A percentile compares a stretch with the other conserved stretches of the same genome.
Conservation (phyloP, 2,888 invertebrate species). For the Eupithecia tripunctaria region DNA sequence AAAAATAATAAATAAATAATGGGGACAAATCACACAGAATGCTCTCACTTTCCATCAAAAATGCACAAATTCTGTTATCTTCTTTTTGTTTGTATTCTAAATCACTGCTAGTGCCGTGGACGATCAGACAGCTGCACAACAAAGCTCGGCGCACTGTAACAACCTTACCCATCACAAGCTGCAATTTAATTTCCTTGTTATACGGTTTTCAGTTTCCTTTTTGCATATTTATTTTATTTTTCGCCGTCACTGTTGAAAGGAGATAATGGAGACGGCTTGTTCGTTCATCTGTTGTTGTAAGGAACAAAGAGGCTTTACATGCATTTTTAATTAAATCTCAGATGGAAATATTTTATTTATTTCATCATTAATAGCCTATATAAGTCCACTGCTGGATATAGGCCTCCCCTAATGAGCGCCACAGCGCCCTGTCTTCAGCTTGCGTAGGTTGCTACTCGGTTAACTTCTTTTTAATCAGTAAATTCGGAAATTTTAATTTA, state of each 20-base stretch:
- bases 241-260: background rate
- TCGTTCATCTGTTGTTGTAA: background rate
- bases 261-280: too few species aligned
- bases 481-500: too few species aligned
- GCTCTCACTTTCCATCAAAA: background rate
- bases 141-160: background rate
- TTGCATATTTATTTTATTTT: background rate
- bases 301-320: background rate
- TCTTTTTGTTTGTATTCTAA: too few species aligned
- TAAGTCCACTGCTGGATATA: too few species aligned
- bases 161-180: background rate
- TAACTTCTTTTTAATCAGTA: too few species aligned
- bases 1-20: too few species aligned
- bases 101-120: background rate
- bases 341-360: background rate
- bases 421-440: too few species aligned
- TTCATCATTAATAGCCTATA: too few species aligned
- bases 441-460: too few species aligned
- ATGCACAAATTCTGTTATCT: too few species aligned
- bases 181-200: constrained; percentile 6
- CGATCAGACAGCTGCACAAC: background rate
- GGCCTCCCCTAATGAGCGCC: too few species aligned
- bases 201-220: background rate
- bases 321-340: background rate
- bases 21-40: too few species aligned